Evolutionary conservation across 2,888 invertebrate species (phyloP), one percentile per base, ranked within the genome.

Genomic region (Ernsta delagoae): DNA sequence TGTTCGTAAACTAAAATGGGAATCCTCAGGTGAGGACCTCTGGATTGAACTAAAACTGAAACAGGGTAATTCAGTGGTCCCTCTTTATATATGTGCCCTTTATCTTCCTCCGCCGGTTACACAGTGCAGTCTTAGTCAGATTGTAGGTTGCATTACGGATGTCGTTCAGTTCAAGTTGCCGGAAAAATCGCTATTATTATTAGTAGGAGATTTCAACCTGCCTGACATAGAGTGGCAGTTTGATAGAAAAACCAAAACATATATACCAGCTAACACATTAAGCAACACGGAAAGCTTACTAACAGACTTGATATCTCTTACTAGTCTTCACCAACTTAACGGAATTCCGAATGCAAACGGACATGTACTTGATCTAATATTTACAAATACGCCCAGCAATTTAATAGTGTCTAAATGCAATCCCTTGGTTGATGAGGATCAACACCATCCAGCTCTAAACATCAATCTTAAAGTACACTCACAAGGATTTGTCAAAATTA

Each of bases 21-120:
- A 63, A 43, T 63, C 54, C 8, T 16, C n/a, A 8, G 11, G 48
- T 63, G 63, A 63, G 54, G 63, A 54, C 45, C 60, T 60, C 6
- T 60, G 45, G 43, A 45, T 45, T 45, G 9, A 11, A 16, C 24
- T 60, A 24, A 60, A 31, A n/a, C 31, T 60, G 8, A 60, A 31
- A 8, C 53, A 63, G 24, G 53, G 62, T 6, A 50, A 41, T 7
- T 8, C 8, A 41, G 41, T 41, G 7, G 41, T 48, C 12, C n/a
- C 39, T 9, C 24, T 63, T 7, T 63, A 31, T 43, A 54, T 63
- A 16, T 63, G 24, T 54, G 39, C 39, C 9, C 16, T 31, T 16
- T 63, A 63, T 63, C 53, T 53, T 63, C 53, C 62, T 39, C 62
- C 62, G 7, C 62, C 62, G 5, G 39, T 63, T 12, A 61, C 62